Percentiles rank a stretch among this genome's conserved stretches.
These are phyloP conservation scores for Sylvilagus floridanus DNA, from an alignment of 2,797 vertebrate genomes.

Conservation along the genomic window DNA sequence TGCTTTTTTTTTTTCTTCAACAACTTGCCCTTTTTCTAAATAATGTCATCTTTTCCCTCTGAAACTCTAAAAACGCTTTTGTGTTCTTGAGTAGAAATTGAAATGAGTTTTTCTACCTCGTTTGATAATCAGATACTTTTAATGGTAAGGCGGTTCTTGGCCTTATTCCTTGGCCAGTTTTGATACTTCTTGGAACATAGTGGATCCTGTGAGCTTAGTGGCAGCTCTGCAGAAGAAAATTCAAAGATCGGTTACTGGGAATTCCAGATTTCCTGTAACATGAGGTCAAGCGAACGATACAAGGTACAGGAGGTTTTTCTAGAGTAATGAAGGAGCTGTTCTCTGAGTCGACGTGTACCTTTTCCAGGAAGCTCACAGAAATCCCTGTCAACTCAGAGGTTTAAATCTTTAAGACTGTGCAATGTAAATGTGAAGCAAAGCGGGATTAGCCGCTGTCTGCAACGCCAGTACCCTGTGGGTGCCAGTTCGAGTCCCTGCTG, in stretches of 20 bases:
- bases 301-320: background rate
- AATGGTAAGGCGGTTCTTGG: conserved; percentile 35
- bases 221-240: conserved; percentile 1
- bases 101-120: background rate
- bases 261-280: background rate
- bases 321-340: background rate
- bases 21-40: background rate
- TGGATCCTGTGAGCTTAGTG: background rate
- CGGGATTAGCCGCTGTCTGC: no score
- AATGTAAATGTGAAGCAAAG: background rate
- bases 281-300: conserved; percentile 2
- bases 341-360: background rate
- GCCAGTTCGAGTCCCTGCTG: no score
- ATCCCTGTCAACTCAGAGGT: background rate
- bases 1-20: background rate
- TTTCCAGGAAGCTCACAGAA: background rate
- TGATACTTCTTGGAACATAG: background rate
- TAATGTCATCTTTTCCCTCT: background rate
- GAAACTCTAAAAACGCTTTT: conserved; percentile 25
- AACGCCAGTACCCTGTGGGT: no score
- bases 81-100: background rate
- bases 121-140: conserved; percentile 42
- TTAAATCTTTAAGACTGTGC: background rate
- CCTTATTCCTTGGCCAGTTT: conserved; percentile 32
- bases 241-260: background rate